These are phyloP conservation scores for Drosophila leonis DNA, from an alignment of 2,888 invertebrate genomes.

Conservation along the genomic window DNA sequence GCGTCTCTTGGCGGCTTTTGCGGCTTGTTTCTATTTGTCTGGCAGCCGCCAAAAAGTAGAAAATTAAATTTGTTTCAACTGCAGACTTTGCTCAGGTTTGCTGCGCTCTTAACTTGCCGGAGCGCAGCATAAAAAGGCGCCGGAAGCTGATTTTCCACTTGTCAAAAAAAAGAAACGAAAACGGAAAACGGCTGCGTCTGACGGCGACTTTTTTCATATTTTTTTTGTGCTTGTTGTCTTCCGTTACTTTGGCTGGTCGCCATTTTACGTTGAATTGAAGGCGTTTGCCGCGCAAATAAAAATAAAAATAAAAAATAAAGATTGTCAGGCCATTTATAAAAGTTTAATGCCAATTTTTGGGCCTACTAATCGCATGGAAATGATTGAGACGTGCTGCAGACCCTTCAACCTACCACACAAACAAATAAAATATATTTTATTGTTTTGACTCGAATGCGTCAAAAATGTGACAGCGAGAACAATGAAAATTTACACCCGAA, in stretches of 20 bases:
- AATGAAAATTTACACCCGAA: conserved; percentile 36
- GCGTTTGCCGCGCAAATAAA: conserved; percentile 20
- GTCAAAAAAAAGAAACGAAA: conserved; percentile 27
- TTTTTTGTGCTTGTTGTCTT: conserved; percentile 35
- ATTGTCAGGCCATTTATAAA: conserved; percentile 66
- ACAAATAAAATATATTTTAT: conserved; percentile 26
- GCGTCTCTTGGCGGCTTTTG: conserved; percentile 55
- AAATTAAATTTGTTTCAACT: conserved; percentile 78
- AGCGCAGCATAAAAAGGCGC: conserved; percentile 38
- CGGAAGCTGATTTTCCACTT: conserved; percentile 69
- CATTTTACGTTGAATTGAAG: conserved; percentile 45
- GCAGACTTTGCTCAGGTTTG: conserved; percentile 67
- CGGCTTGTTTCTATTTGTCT: conserved; percentile 71
- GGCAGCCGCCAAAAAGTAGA: conserved; percentile 73
- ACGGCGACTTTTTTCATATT: conserved; percentile 31
- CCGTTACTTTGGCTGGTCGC: conserved; percentile 41
- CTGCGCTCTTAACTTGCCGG: conserved; percentile 19
- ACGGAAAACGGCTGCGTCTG: conserved; percentile 32
- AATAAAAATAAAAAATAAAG: conserved; percentile 14
- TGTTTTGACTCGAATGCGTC: conserved; percentile 49
- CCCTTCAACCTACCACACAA: background rate
- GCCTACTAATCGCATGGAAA: conserved; percentile 63
- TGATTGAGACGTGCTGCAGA: conserved; percentile 46
- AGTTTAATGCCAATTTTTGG: conserved; percentile 63
- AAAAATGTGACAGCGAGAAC: conserved; percentile 38